Evolutionary conservation across 2,113 vertebrate species (phyloP).

Genomic region (Telmatochromis sp.): DNA sequence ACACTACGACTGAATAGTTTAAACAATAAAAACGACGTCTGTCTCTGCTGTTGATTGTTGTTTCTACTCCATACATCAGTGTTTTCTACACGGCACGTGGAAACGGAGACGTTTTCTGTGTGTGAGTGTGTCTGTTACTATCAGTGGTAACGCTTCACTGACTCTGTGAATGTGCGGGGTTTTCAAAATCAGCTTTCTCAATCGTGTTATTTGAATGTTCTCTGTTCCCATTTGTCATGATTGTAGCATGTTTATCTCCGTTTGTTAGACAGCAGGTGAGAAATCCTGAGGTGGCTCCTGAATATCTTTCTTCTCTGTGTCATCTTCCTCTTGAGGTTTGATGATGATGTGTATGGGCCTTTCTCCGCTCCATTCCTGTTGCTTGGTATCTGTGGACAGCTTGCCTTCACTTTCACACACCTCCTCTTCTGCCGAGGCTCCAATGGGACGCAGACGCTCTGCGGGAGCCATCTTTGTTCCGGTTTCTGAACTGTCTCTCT

Average conservation of each 20-base stretch:
- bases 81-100: background rate
- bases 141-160: background rate
- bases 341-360: conserved; percentile 69
- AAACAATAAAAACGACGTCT: background rate
- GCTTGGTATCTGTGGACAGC: conserved; percentile 23
- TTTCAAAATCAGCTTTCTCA: background rate
- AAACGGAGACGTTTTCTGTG: background rate
- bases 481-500: conserved; percentile 40
- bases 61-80: background rate
- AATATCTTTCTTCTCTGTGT: conserved; percentile 32
- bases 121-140: background rate
- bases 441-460: conserved; percentile 66
- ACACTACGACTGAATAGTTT: background rate
- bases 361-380: conserved; percentile 35
- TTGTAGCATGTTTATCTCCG: background rate
- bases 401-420: conserved; percentile 33
- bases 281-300: conserved; percentile 37
- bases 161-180: background rate
- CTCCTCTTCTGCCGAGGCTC: conserved; percentile 67
- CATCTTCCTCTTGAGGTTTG: conserved; percentile 50
- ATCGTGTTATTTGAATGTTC: background rate
- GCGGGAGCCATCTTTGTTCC: conserved; percentile 31
- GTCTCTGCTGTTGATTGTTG: background rate
- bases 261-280: conserved; percentile 46
- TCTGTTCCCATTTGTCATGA: background rate